Base-by-base conservation (phyloP, 2,888 invertebrate genomes). In the Drosophila rubida region DNA sequence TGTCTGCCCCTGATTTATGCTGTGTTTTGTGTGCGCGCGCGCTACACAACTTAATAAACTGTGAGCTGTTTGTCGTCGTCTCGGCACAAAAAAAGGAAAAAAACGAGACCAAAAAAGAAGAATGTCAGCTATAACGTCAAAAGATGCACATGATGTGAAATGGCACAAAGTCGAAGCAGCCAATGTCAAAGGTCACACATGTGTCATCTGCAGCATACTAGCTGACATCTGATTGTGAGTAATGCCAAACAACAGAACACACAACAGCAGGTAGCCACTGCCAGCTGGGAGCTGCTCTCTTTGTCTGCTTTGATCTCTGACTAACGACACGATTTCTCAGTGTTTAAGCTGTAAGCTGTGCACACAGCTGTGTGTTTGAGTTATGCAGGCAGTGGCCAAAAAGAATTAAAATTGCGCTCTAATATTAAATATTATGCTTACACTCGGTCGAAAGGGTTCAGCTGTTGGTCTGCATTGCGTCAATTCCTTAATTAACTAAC, bases 181-280 rank as follows among this genome's bases (percentile, higher is more conserved):
- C 62, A 86, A 77, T 83, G 78, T 69, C 87, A 82, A 82, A 82
- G 81, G 81, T 80, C 69, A 63, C 64, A 30, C 42, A 22, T 39
- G 30, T 50, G 41, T 46, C 58, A 65, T 45, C 60, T 61, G 49
- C 73, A 58, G 58, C 54, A 48, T 13, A 25, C 13, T 41, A 27
- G 66, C 64, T 71, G 70, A 67, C 30, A 54, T 58, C 46, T 62
- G 61, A 69, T 65, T 80, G 60, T 50, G 64, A 37, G 14, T 37
- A 64, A 51, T 50, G 41, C 58, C 68, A 45, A 45, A 25, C 55
- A 55, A 11, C 35, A 48, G 22, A 13, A 48, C n/a, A 14, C 14
- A 25, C 2, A 41, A 11, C 16, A 46, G 16, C 23, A 45, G 60
- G 35, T 60, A 27, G 11, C 16, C 14, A 25, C 25, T 6, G n/a